Evolutionary conservation across 2,113 vertebrate genomes (phyloP), one percentile per base, ranked within the genome.

Genomic region (Phalacrocorax brasilianus): DNA sequence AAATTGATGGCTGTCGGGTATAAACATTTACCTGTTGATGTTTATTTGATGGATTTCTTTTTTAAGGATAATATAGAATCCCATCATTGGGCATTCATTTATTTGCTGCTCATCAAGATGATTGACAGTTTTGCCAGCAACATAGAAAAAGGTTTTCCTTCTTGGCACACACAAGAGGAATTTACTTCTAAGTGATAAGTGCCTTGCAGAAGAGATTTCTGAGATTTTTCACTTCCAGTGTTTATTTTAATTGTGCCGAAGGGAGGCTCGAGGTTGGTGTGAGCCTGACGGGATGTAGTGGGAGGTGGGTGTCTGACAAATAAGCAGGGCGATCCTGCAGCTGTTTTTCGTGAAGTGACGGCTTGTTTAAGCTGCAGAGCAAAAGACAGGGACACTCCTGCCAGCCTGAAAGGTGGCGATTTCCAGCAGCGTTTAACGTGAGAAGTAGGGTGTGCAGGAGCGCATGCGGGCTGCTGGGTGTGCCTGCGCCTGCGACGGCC

Each of bases 11-110:
- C 97, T 98, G 97, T 98, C 89, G 65, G 94, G 96, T 97, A 97
- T 98, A 98, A 98, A 98, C 98, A 98, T 98, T 98, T 98, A 98
- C 98, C 98, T 98, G 98, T 98, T 98, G 98, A 98, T 98, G 97
- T 98, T 98, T 98, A 98, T 98, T 98, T 98, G 98, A 98, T 98
- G 98, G 98, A 97, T 98, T 98, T 98, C 96, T 98, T 98, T 97
- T 97, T 98, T 98, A 98, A 98, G 98, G 98, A 98, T 98, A 97
- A 98, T 98, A 98, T 89, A 93, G 96, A 98, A 98, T 98, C 98
- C 97, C 97, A 98, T 98, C 97, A 98, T 98, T 97, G 97, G 97
- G 97, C 98, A 98, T 98, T 98, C 98, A 98, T 98, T 98, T 98
- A 98, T 97, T 98, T 98, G 97, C 98, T 98, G 98, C 97, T 98